A percentile compares a stretch with the other conserved stretches of the same genome.
phyloP scores from a whole-genome alignment of 1,140 invertebrate genomes.

The Pteromalus puparum region DNA sequence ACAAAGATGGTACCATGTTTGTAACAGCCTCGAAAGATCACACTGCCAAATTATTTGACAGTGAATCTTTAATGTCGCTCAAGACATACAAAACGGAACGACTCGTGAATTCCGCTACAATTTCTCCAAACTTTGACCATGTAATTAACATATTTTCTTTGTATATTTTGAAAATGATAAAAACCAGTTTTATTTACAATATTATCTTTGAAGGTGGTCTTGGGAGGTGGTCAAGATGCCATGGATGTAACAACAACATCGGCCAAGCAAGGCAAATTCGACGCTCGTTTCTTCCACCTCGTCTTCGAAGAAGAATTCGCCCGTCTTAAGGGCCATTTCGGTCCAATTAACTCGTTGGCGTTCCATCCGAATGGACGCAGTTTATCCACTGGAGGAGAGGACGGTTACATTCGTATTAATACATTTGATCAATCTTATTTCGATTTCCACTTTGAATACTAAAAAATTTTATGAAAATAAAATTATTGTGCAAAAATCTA shows the following conservation, averaged over 20 bases:
- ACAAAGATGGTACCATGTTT: conserved; percentile 95
- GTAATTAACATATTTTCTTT: conserved; percentile 73
- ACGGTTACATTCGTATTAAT: conserved; percentile 98
- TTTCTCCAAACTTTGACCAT: conserved; percentile 96
- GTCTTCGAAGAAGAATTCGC: conserved; percentile 99
- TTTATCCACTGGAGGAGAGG: conserved; percentile 98
- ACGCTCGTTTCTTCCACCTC: conserved; percentile 98
- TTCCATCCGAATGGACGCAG: conserved; percentile 99
- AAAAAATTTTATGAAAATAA: conserved; percentile 59
- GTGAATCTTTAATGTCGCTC: conserved; percentile 86
- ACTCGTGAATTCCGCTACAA: conserved; percentile 96
- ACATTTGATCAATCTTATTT: conserved; percentile 97
- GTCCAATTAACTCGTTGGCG: conserved; percentile 98
- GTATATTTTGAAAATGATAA: neutral
- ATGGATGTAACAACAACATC: conserved; percentile 99
- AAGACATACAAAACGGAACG: conserved; percentile 98
- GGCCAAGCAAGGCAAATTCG: conserved; percentile 96
- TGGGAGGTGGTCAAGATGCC: conserved; percentile 98
- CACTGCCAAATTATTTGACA: conserved; percentile 95
- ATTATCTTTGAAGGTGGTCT: conserved; percentile 80
- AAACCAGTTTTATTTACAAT: neutral
- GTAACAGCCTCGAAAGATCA: conserved; percentile 97
- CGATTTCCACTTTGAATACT: conserved; percentile 97
- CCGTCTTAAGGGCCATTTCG: conserved; percentile 98
- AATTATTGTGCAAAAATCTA: conserved; percentile 13